A percentile compares a stretch with the other conserved stretches of the same genome.
Evolutionary conservation across 2,113 vertebrate species (phyloP).

Genomic region (Lepidothrix coronata): DNA sequence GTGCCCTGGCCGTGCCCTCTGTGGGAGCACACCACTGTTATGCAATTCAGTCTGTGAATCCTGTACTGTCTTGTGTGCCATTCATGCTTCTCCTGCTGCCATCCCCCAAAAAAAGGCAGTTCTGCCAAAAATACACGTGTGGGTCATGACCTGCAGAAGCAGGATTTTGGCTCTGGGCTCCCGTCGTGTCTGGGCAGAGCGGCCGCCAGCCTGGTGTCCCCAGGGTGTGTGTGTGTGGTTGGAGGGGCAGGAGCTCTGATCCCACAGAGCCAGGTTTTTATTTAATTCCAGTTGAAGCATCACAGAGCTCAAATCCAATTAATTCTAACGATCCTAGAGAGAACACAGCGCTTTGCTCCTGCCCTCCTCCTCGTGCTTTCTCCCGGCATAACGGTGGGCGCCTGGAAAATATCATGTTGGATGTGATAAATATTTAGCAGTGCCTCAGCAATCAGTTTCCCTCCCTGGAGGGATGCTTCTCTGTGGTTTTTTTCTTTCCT

Average conservation of each 20-base stretch:
- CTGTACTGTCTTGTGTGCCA: background rate
- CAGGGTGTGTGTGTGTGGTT: background rate
- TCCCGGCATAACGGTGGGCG: fast-evolving
- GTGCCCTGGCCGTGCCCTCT: background rate
- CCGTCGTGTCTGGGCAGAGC: fast-evolving
- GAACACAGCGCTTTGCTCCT: background rate
- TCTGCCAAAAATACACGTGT: background rate
- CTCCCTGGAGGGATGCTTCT: background rate
- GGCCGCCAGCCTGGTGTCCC: background rate
- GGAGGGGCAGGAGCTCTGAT: background rate
- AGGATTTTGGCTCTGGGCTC: background rate
- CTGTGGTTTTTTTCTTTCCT: background rate
- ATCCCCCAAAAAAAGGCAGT: background rate
- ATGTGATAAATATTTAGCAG: background rate
- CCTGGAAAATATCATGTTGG: background rate
- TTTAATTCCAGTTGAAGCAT: background rate
- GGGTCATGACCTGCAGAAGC: background rate
- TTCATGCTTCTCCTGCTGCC: background rate
- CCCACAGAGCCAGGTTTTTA: background rate
- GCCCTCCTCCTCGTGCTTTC: background rate
- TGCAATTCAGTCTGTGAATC: background rate
- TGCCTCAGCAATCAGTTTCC: background rate
- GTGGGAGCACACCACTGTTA: background rate
- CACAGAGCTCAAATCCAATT: fast-evolving
- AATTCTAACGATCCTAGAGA: background rate